Evolutionary conservation across 2,888 invertebrate genomes (phyloP).

Genomic region (Melinaea menophilus): DNA sequence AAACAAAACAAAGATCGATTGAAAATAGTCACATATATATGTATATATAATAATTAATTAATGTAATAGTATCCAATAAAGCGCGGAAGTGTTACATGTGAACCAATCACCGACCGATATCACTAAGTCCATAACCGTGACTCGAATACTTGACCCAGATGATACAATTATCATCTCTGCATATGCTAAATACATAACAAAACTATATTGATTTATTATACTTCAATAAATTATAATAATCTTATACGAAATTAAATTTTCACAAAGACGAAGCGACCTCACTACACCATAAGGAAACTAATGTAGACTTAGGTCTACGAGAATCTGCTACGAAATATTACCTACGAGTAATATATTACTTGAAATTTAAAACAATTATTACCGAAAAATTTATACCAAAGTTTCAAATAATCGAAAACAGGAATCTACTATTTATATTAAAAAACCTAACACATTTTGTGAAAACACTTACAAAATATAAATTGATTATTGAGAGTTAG

Average conservation of each 20-base stretch:
- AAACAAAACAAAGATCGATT: slow-evolving; percentile 13
- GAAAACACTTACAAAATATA: too few species aligned
- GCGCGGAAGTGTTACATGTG: slow-evolving; percentile 16
- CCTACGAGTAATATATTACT: not conserved
- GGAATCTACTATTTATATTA: too few species aligned
- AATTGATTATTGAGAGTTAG: not conserved
- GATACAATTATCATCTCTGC: slow-evolving; percentile 29
- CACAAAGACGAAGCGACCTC: not conserved
- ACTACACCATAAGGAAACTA: not conserved
- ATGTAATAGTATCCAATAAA: too few species aligned
- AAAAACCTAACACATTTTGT: too few species aligned
- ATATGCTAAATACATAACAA: slow-evolving; percentile 8
- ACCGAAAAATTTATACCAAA: too few species aligned
- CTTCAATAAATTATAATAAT: too few species aligned
- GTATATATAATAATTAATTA: too few species aligned
- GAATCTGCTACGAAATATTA: not conserved
- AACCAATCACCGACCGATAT: slow-evolving; percentile 7
- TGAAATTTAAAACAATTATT: not conserved
- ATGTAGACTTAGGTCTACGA: slow-evolving; percentile 14
- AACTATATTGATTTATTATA: too few species aligned
- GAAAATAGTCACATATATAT: not conserved
- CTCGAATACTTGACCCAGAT: slow-evolving; percentile 33
- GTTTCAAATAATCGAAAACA: too few species aligned
- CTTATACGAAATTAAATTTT: not conserved
- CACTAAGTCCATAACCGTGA: slow-evolving; percentile 32